phyloP scores from a whole-genome alignment of 2,797 vertebrate genomes.

The Psittacula echo region DNA sequence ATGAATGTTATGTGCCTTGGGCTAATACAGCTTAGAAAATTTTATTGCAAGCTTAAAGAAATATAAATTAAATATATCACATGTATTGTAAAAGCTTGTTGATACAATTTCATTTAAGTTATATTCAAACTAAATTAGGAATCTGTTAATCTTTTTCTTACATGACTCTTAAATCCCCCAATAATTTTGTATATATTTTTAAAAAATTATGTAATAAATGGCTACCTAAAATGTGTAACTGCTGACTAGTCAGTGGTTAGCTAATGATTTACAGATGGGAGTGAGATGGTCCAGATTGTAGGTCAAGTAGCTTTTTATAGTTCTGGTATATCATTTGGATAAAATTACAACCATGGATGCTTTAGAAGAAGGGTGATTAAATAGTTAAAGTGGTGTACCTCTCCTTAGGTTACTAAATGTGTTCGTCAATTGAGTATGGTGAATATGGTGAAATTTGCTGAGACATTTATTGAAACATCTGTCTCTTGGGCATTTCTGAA shows the following conservation, averaged over 20 bases:
- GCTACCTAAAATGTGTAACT: conserved; percentile 48
- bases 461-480: neutral
- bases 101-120: neutral
- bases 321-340: conserved; percentile 40
- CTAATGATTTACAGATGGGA: conserved; percentile 60
- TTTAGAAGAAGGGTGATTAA: conserved; percentile 24
- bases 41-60: neutral
- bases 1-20: neutral
- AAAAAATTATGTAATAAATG: conserved; percentile 49
- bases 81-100: neutral
- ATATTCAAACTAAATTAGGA: conserved; percentile 1
- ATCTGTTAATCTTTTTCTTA: conserved; percentile 41
- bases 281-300: conserved; percentile 15
- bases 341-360: neutral
- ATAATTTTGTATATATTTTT: neutral
- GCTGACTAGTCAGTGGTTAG: conserved; percentile 60
- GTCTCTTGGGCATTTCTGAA: neutral
- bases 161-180: conserved; percentile 14
- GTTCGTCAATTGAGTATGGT: neutral
- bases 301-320: conserved; percentile 39
- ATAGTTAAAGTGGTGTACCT: neutral
- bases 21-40: conserved; percentile 18
- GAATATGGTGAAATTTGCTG: neutral
- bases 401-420: neutral
- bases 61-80: neutral